A percentile compares a stretch with the other conserved stretches of the same genome.
Conservation (phyloP, 2,797 vertebrate genomes). For the Amblyraja radiata region DNA sequence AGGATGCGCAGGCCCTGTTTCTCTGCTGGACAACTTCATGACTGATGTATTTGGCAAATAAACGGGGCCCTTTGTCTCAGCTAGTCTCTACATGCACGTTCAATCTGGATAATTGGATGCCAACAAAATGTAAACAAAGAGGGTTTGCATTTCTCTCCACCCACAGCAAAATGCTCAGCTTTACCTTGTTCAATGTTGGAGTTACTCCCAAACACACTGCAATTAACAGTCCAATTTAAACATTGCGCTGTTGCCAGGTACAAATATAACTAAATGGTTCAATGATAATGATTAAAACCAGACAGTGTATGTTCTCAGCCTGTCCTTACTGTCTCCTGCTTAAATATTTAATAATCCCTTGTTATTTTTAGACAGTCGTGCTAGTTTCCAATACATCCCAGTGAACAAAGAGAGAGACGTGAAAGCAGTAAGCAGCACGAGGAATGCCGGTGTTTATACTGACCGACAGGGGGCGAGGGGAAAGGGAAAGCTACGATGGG, state of each 20-base stretch:
- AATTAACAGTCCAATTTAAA: neutral
- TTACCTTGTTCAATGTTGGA: neutral
- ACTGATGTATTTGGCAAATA: neutral
- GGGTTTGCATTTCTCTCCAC: neutral
- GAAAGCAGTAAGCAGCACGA: neutral
- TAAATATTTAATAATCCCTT: neutral
- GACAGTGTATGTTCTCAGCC: no score
- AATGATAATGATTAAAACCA: neutral
- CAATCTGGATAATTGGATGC: neutral
- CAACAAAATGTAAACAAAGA: neutral
- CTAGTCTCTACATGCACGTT: neutral
- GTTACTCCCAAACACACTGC: neutral
- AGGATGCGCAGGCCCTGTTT: no score
- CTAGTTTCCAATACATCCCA: neutral
- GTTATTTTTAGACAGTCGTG: neutral
- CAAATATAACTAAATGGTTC: neutral
- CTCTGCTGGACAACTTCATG: no score
- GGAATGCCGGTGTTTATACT: neutral
- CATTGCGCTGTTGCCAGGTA: neutral
- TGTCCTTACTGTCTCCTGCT: neutral
- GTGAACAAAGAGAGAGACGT: neutral
- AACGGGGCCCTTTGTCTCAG: neutral
- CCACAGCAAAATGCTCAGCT: neutral
- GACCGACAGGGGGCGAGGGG: no score
- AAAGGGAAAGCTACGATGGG: no score